Evolutionary conservation across 2,113 vertebrate genomes (phyloP), one percentile per base, ranked within the genome.

Genomic region (Chaetura pelagica): DNA sequence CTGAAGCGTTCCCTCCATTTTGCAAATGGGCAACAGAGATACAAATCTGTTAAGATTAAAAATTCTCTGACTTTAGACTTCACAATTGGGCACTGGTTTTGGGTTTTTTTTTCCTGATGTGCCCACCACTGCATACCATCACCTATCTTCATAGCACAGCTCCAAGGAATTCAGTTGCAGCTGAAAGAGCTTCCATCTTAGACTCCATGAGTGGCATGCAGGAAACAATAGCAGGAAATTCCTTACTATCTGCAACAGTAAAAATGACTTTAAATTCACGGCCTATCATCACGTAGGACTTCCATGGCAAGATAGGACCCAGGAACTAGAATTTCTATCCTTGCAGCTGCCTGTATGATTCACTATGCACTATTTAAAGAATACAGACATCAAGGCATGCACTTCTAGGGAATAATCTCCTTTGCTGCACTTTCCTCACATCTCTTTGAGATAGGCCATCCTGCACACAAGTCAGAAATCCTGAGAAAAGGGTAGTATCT

Each of bases 11-110:
- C 22, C 11, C 5, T 52, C 7, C 15, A 15, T 77, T 62, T 27
- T 77, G 38, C 62, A 66, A 22, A 32, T 16, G 5, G n/a, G n/a
- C 30, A 80, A 23, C 4, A 34, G 6, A 7, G 9, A 6, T n/a
- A 69, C 8, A 73, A 42, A 58, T 58, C 24, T 58, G 18, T 44
- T 49, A 55, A 35, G 10, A 58, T 20, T 4, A 35, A 21, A 92
- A 76, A 10, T 48, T 48, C 22, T 71, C 22, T 71, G 29, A 67
- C 20, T 59, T 74, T 20, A 63, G 20, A 52, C 10, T 74, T 64
- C 42, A 42, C 12, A 73, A 8, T 0, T 58, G 19, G 59, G 7
- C 9, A 35, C 4, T 29, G 49, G 17, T 0, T n/a, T 76, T 20
- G 38, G 38, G 64, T 54, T n/a, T 26, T 52, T 75, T 74, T 69